These are phyloP conservation scores for Ciconia boyciana DNA, from an alignment of 2,113 vertebrate species.

Conservation along the genomic window DNA sequence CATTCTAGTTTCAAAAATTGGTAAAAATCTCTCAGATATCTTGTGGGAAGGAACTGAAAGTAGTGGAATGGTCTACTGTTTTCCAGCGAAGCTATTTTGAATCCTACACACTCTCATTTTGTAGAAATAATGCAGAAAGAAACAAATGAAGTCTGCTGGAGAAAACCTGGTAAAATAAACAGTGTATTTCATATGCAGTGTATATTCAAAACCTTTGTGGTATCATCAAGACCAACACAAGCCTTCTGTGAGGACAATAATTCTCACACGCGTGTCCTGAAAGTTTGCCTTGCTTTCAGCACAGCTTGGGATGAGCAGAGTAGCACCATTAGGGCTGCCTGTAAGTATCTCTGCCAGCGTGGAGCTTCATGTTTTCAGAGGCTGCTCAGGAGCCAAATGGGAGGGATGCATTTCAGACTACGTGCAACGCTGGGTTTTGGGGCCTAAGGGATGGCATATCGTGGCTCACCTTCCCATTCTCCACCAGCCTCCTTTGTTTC, in stretches of 20 bases:
- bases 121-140: not conserved
- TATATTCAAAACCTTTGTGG: not conserved
- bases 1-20: not conserved
- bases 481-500: not conserved
- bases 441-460: not conserved
- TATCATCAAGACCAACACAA: not conserved
- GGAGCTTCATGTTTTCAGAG: not conserved
- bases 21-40: not conserved
- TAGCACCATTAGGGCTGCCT: not conserved
- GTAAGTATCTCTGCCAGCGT: not conserved
- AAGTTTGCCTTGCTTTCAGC: not conserved
- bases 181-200: not conserved
- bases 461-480: not conserved
- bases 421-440: not conserved
- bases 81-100: not conserved
- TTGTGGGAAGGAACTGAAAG: not conserved
- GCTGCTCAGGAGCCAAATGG: not conserved
- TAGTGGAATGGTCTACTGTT: not conserved
- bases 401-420: not conserved
- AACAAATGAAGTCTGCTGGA: not conserved
- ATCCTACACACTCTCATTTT: not conserved
- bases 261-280: fast-evolving
- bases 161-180: not conserved
- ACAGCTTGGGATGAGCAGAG: not conserved
- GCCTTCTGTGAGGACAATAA: not conserved